Percentiles rank a stretch among this genome's conserved stretches.
phyloP scores from a whole-genome alignment of 2,797 vertebrate species.

The Moxostoma hubbsi region DNA sequence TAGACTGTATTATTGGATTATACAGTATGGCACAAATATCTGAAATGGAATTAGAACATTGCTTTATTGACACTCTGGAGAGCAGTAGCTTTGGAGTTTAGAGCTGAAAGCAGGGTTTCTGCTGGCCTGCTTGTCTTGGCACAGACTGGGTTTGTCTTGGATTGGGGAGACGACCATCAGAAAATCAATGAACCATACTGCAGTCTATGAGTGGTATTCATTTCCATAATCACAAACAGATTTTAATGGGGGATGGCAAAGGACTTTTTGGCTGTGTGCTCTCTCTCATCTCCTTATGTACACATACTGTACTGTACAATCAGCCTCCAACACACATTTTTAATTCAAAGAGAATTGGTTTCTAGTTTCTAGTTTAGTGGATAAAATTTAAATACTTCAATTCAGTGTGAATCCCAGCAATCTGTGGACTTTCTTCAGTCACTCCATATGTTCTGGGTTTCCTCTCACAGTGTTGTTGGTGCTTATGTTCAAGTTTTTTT shows the following conservation, averaged over 20 bases:
- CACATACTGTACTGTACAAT: neutral
- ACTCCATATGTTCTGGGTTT: slow-evolving; percentile 30
- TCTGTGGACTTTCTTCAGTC: slow-evolving; percentile 43
- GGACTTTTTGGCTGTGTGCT: slow-evolving; percentile 12
- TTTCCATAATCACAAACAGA: slow-evolving; percentile 49
- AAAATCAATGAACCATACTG: slow-evolving; percentile 57
- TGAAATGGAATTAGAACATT: slow-evolving; percentile 25
- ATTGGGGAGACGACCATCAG: slow-evolving; percentile 43
- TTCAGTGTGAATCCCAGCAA: slow-evolving; percentile 39
- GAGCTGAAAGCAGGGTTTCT: slow-evolving; percentile 31
- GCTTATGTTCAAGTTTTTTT: neutral
- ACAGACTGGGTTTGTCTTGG: slow-evolving; percentile 53
- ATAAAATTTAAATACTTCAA: slow-evolving; percentile 20
- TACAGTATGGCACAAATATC: slow-evolving; percentile 25
- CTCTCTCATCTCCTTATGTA: slow-evolving; percentile 27
- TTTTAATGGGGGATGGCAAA: slow-evolving; percentile 40
- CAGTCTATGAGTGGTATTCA: slow-evolving; percentile 44
- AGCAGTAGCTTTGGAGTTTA: slow-evolving; percentile 15
- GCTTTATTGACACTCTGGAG: slow-evolving; percentile 6
- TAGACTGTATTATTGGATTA: slow-evolving; percentile 11
- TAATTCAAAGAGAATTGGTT: slow-evolving; percentile 34
- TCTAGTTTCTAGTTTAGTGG: slow-evolving; percentile 40
- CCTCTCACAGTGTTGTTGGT: neutral
- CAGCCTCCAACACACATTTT: slow-evolving; percentile 10
- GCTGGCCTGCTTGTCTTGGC: slow-evolving; percentile 57